These are phyloP conservation scores for Hylyphantes graminicola DNA, from an alignment of 1,140 invertebrate species.

Conservation along the genomic window DNA sequence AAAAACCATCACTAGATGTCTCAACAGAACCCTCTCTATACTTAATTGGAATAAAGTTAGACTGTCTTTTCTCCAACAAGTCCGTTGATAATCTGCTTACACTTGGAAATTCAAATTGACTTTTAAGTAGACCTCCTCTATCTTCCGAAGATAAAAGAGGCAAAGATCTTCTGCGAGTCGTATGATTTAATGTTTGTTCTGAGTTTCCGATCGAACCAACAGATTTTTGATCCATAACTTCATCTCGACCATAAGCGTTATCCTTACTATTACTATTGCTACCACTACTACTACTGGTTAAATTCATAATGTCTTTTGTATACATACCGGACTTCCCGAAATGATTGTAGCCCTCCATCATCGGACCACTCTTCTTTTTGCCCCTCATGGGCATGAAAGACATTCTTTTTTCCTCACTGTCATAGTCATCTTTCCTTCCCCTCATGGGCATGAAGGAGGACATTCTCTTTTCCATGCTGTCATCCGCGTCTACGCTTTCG, in stretches of 20 bases:
- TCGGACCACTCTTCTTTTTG: constrained; percentile 17
- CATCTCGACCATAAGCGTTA: neutral
- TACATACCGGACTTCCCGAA: constrained; percentile 39
- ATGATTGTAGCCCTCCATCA: neutral
- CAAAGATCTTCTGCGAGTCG: too few relatives aligned
- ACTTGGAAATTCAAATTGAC: too few relatives aligned
- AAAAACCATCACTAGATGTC: too few relatives aligned
- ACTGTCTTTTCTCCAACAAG: too few relatives aligned
- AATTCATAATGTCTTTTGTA: constrained; percentile 7
- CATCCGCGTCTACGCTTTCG: constrained; percentile 8
- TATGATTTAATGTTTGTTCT: too few relatives aligned
- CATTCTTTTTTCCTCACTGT: neutral
- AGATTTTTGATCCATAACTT: neutral
- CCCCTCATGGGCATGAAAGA: constrained; percentile 18
- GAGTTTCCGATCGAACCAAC: too few relatives aligned
- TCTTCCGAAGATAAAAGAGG: too few relatives aligned
- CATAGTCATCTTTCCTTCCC: neutral
- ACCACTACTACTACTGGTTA: constrained; percentile 13
- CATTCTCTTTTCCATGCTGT: constrained; percentile 22
- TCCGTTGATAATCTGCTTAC: too few relatives aligned
- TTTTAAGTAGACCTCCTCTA: too few relatives aligned
- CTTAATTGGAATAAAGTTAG: too few relatives aligned
- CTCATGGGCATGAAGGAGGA: constrained; percentile 42
- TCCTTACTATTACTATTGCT: constrained; percentile 14
- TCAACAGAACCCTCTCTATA: too few relatives aligned